phyloP scores from a whole-genome alignment of 1,140 invertebrate species.

The Apolygus lucorum region DNA sequence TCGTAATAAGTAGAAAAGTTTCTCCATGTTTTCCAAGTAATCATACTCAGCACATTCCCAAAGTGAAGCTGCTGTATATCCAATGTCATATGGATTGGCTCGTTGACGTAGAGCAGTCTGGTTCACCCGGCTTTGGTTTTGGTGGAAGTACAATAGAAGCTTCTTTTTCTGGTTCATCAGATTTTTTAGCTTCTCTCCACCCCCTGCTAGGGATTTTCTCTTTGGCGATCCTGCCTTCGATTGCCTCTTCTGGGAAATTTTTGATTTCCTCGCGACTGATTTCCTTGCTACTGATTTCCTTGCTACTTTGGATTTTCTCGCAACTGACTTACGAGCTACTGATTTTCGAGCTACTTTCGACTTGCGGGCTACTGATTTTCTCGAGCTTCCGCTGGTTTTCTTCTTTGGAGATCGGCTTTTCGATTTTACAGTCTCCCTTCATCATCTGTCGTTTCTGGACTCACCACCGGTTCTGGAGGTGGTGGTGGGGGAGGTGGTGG shows the following conservation, averaged over 20 bases:
- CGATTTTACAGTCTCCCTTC: too few relatives aligned
- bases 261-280: neutral
- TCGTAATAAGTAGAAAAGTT: slow-evolving; percentile 18
- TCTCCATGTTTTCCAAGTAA: slow-evolving; percentile 15
- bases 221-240: neutral
- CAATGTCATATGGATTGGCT: slow-evolving; percentile 10
- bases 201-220: neutral
- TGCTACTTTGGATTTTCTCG: neutral
- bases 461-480: neutral
- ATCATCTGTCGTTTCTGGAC: neutral
- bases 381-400: too few relatives aligned
- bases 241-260: neutral
- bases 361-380: too few relatives aligned
- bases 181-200: too few relatives aligned
- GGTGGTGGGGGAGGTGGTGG: neutral
- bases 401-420: neutral
- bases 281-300: slow-evolving; percentile 14
- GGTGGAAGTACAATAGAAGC: neutral
- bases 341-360: neutral
- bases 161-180: slow-evolving; percentile 2
- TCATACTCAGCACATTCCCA: slow-evolving; percentile 24
- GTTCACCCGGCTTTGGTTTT: slow-evolving; percentile 14
- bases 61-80: slow-evolving; percentile 9
- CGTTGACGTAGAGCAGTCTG: slow-evolving; percentile 5
- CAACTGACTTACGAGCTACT: neutral